Evolutionary conservation across 23 tunicate genomes (phyloP), one percentile per base, ranked within the genome.

Genomic region (Phallusia fumigata): DNA sequence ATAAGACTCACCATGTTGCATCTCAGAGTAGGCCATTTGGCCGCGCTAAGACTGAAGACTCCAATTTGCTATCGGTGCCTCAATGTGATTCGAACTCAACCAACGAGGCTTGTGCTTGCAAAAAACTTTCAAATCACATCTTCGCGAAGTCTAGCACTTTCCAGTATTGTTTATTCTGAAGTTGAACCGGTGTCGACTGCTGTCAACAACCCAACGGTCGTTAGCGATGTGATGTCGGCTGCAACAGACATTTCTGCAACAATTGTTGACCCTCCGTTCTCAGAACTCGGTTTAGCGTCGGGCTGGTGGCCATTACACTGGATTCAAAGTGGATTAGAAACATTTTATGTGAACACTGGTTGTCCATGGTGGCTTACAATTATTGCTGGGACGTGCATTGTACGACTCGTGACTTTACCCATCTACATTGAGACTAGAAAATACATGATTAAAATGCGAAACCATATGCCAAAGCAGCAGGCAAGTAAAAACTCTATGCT

Each of bases 281-380:
- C 49, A 0, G 98, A 94, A 30, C 74, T 94, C 8, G 98, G 98
- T 2, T 76, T 94, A 26, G 94, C 84, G n/a, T 22, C 84, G 0
- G 76, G 83, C 21, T 90, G 86, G 90, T 80, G 80, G 82, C 98
- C 98, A 1, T 80, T 52, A 0, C 80, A 86, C 65, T 82, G 73
- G 31, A 80, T 94, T 44, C 88, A 94, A 73, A 34, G 80, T 47
- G 53, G 73, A 50, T 64, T 89, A n/a, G 98, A 94, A 73, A 50
- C 58, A 11, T 52, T 94, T 12, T 80, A 94, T 64, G 31, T 76
- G 0, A 50, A 51, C 52, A 83, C 90, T 30, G 98, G 90, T 33
- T 32, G 64, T 30, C 85, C 89, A 33, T 94, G 98, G 98, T 89
- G 90, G 94, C 65, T 40, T 26, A 94, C 90, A 0, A 89, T 94